Base-by-base conservation (phyloP, 2,797 vertebrate species). In the Platalea minor region DNA sequence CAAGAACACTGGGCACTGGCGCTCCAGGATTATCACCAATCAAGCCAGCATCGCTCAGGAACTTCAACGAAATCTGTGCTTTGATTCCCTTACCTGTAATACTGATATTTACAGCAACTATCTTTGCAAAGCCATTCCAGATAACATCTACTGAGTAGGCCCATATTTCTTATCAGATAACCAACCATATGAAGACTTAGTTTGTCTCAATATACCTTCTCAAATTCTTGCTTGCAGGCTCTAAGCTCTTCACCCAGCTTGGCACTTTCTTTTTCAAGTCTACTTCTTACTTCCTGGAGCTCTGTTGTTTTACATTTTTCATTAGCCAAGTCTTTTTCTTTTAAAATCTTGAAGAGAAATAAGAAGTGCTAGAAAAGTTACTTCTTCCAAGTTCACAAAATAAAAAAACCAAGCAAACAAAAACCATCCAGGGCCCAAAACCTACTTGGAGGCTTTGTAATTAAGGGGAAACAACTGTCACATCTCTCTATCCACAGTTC, bases 281-380 rank as follows among this genome's bases (percentile, higher is more conserved):
- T 97, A 68, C 21, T 97, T 90, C 98, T 99, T 91, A 98, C 95
- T 97, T 98, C 98, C 91, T 97, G 98, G 80, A 99, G 96, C 94
- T 99, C 99, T 83, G 98, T 97, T 26, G 97, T 97, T 96, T 97
- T 99, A 82, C 97, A 97, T 93, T 97, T 99, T 97, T 99, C 99
- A 96, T 98, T 98, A 95, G 98, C 97, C 94, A 99, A 97, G 68
- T 99, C 98, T 93, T 99, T 98, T 93, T 99, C 99, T 75, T 98
- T 98, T 76, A 98, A 96, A 90, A 95, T 98, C 99, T 99, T 95
- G 20, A 91, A 88, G 25, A 85, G 43, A 92, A 95, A 97, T 63
- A 88, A 85, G 75, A 94, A 87, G 61, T 72, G 53, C 14, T 60
- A 85, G 74, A 89, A 72, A 90, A 61, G 31, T 51, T 39, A 82